Percentiles rank a stretch among this genome's conserved stretches.
Conservation (phyloP, 2,113 vertebrate species). For the Poeciliopsis turrubarensis region DNA sequence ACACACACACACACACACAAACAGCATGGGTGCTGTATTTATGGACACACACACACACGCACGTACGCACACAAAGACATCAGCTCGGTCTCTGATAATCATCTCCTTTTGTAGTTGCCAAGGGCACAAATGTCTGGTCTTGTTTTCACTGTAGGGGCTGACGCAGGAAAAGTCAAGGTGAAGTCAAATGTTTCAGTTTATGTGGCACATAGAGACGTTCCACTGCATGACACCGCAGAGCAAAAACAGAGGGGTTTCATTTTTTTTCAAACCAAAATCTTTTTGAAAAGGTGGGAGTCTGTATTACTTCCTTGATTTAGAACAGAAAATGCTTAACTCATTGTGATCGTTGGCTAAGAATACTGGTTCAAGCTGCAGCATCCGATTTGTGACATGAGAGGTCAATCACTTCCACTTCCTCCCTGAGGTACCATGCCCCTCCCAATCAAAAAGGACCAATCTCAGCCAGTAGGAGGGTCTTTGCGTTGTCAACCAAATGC, state of each 20-base stretch:
- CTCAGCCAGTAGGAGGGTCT: too few species aligned
- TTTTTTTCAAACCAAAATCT: too few species aligned
- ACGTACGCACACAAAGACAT: constrained; percentile 8
- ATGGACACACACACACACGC: neutral
- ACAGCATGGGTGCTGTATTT: constrained; percentile 16
- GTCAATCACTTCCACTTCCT: too few species aligned
- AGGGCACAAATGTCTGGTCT: constrained; percentile 56
- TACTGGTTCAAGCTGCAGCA: too few species aligned
- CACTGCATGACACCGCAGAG: neutral
- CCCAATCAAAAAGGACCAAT: too few species aligned
- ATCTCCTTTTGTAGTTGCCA: constrained; percentile 56
- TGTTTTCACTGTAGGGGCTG: constrained; percentile 41
- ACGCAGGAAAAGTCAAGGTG: constrained; percentile 52
- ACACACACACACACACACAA: constrained; percentile 8
- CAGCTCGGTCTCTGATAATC: constrained; percentile 46
- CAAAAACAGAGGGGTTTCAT: neutral
- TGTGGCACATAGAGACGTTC: neutral
- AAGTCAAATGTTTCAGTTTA: constrained; percentile 53
- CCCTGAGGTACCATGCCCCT: too few species aligned
- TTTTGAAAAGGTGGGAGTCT: neutral
- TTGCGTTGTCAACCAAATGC: too few species aligned
- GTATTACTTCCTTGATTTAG: neutral
- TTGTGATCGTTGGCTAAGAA: too few species aligned
- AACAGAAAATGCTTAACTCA: neutral
- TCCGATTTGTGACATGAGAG: too few species aligned